Percentiles rank a stretch among this genome's conserved stretches.
Evolutionary conservation across 2,113 vertebrate genomes (phyloP).

Genomic region (Amazona vittata): DNA sequence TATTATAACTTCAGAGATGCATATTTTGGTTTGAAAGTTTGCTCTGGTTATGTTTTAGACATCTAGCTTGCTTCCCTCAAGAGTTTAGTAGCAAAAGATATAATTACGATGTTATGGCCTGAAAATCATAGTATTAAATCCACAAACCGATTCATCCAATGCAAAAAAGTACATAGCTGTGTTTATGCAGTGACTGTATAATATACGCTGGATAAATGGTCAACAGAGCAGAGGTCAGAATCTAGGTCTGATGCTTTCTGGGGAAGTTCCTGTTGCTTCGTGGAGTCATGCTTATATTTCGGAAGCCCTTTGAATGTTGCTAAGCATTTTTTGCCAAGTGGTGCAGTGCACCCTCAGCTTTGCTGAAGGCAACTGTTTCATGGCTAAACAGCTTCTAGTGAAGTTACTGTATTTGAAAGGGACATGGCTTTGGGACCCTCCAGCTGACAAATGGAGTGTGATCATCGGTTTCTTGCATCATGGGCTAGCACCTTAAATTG

Average conservation of each 20-base stretch:
- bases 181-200: not conserved
- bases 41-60: not conserved
- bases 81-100: not conserved
- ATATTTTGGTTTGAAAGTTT: not conserved
- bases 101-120: not conserved
- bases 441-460: not conserved
- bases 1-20: not conserved
- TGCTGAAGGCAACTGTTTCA: not conserved
- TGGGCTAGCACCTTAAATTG: not conserved
- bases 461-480: not conserved
- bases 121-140: not conserved
- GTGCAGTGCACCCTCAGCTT: not conserved
- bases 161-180: not conserved
- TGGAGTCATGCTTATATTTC: not conserved
- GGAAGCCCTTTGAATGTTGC: not conserved
- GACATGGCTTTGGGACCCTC: not conserved
- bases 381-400: not conserved
- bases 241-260: not conserved
- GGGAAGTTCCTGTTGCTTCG: not conserved
- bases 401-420: not conserved
- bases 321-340: not conserved
- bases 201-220: not conserved
- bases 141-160: not conserved
- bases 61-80: not conserved
- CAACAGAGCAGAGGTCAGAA: not conserved